Base-by-base conservation (phyloP, 2,888 invertebrate species). In the Mechanitis messenoides region DNA sequence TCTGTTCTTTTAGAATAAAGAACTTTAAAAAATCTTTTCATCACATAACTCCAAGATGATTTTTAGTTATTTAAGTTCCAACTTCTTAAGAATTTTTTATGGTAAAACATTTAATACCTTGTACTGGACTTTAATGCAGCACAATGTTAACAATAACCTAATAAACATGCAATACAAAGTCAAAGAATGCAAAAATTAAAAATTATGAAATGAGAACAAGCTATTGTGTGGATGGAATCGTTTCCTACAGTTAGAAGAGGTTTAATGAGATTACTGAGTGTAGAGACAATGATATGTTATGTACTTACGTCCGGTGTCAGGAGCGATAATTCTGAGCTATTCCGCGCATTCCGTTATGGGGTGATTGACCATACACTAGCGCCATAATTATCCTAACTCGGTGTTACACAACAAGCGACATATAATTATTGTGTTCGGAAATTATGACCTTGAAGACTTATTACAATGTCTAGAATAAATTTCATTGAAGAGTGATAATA, bases 301-400 rank as follows among this genome's bases (percentile, higher is more conserved):
- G 50, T 50, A 31, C 31, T 50, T 31, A 50, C 31, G 50, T 50
- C 31, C 31, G 50, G 31, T 50, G 50, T 50, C 31, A 50, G 50
- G n/a, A 47, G 50, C 50, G 31, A 50, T 50, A 50, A 62, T 67
- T 62, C 60, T 63, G 50, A 58, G 60, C 65, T 61, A 33, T 58
- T 56, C 54, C 33, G 53, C 56, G 65, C 67, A 69, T 70, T 70
- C 73, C 70, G 65, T 69, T 69, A 67, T 59, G 54, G 68, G 73
- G 70, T 73, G 69, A 73, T 68, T 69, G 73, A 72, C 71, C 72
- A 69, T 56, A 58, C 59, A 59, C 53, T 58, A 50, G 50, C 50
- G 59, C 45, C 28, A 42, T 65, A 65, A 65, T 65, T 65, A 64
- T 61, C 58, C 58, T 64, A 54, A 53, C 45, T 33, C 45, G 28